These are phyloP conservation scores for Chalcosyrphus nemorum DNA, from an alignment of 2,888 invertebrate genomes.

Conservation along the genomic window DNA sequence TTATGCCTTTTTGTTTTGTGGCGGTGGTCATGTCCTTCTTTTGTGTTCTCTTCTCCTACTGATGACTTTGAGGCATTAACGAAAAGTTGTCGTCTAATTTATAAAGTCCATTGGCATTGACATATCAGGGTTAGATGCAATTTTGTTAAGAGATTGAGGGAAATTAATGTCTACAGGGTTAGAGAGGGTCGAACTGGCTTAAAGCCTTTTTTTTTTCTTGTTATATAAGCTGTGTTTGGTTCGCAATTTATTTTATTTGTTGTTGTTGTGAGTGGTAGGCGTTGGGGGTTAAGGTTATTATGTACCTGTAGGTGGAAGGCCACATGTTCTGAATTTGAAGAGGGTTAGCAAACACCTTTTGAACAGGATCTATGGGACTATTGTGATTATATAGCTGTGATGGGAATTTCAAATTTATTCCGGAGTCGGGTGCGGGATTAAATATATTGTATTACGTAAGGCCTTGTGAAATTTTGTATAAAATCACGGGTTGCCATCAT, in stretches of 20 bases:
- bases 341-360: background rate
- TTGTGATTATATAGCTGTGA: background rate
- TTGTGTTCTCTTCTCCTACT: background rate
- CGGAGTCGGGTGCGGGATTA: background rate
- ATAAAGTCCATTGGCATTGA: conserved; percentile 41
- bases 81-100: conserved; percentile 28
- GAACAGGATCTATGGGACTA: background rate
- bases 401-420: background rate
- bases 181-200: conserved; percentile 18
- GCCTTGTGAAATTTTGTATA: too few species aligned
- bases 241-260: conserved; percentile 33
- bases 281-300: background rate
- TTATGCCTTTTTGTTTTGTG: conserved; percentile 33
- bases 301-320: background rate
- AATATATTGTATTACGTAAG: too few species aligned
- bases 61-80: background rate
- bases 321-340: background rate
- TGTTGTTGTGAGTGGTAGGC: background rate
- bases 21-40: background rate
- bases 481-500: too few species aligned
- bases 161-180: conserved; percentile 10
- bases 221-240: conserved; percentile 1
- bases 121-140: conserved; percentile 52
- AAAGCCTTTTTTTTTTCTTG: background rate
- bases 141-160: conserved; percentile 29